Conservation (phyloP, 2,113 vertebrate species). For the Genyomyrus donnyi region DNA sequence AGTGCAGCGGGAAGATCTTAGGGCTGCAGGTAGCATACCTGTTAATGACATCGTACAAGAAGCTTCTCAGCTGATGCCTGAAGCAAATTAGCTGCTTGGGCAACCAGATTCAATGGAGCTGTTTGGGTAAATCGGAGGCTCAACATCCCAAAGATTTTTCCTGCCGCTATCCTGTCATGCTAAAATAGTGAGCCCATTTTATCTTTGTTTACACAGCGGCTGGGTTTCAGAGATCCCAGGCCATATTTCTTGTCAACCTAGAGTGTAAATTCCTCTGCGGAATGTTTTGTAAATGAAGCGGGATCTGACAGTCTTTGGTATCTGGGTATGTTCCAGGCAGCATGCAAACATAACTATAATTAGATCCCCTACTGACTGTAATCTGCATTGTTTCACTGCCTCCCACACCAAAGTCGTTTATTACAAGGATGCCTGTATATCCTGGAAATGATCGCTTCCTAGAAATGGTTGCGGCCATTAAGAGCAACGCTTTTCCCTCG, state of each 20-base stretch:
- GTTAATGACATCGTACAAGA: neutral
- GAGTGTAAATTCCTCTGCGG: neutral
- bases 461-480: neutral
- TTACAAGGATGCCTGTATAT: neutral
- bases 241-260: neutral
- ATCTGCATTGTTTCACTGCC: neutral
- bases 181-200: neutral
- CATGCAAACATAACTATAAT: conserved; percentile 5
- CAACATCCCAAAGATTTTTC: neutral
- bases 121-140: neutral
- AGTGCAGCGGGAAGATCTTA: neutral
- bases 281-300: neutral
- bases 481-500: neutral
- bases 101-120: neutral
- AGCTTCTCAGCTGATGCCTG: neutral
- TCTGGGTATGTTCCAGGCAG: neutral
- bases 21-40: neutral
- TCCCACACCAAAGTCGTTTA: neutral
- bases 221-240: neutral
- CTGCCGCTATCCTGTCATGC: neutral
- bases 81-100: neutral
- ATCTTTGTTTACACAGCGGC: neutral
- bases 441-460: neutral
- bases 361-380: neutral
- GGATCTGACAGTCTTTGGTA: neutral